These are phyloP conservation scores for Euzophera pinguis DNA, from an alignment of 2,888 invertebrate species.

Conservation along the genomic window DNA sequence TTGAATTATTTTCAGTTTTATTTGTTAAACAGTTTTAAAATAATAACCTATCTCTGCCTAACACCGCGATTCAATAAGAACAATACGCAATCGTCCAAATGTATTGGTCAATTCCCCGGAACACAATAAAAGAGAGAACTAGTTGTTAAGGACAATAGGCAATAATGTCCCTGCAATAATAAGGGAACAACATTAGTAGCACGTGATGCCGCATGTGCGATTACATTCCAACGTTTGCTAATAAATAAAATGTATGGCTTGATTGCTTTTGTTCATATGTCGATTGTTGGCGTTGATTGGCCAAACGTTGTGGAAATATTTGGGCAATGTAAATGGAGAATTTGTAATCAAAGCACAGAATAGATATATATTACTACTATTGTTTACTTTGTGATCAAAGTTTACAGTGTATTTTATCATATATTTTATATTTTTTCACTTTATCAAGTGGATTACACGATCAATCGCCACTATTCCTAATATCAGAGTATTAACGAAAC, in stretches of 20 bases:
- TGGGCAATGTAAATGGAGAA: not conserved
- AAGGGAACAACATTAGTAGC: slow-evolving; percentile 50
- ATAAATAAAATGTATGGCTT: slow-evolving; percentile 31
- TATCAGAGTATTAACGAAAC: too few species aligned
- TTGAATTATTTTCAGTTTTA: too few species aligned
- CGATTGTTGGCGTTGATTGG: slow-evolving; percentile 23
- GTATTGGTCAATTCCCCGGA: slow-evolving; percentile 17
- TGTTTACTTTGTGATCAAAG: too few species aligned
- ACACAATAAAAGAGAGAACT: slow-evolving; percentile 34
- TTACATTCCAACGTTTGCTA: slow-evolving; percentile 38
- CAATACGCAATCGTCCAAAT: not conserved
- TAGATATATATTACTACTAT: too few species aligned
- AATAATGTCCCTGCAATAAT: slow-evolving; percentile 37
- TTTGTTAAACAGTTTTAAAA: too few species aligned
- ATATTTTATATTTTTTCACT: too few species aligned
- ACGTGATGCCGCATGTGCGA: slow-evolving; percentile 62
- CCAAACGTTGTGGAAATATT: slow-evolving; percentile 13
- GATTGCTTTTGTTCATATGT: slow-evolving; percentile 37
- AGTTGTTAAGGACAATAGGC: slow-evolving; percentile 33
- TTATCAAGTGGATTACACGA: too few species aligned
- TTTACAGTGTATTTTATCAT: too few species aligned
- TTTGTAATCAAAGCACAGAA: too few species aligned
- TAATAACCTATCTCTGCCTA: not conserved
- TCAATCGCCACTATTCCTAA: too few species aligned
- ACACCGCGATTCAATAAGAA: not conserved